phyloP scores from a whole-genome alignment of 2,888 invertebrate genomes.

The Myopa testacea region DNA sequence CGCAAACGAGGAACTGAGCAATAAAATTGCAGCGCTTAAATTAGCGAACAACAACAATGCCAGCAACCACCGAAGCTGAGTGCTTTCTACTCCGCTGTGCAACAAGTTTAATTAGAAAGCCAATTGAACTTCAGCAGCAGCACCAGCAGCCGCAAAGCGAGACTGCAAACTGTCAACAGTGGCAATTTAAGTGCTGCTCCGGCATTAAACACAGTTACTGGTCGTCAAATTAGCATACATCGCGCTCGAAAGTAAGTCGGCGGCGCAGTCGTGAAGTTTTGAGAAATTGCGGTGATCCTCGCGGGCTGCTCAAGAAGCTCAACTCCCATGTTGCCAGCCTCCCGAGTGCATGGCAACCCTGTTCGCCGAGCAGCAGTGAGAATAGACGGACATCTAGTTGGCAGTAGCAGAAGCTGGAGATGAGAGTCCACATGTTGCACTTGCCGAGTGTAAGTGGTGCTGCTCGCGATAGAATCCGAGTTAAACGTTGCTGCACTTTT shows the following conservation, averaged over 20 bases:
- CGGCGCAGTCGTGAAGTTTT: slow-evolving; percentile 23
- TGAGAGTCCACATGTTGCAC: background rate
- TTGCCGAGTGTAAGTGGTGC: background rate
- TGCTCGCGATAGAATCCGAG: slow-evolving; percentile 57
- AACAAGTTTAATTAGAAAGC: slow-evolving; percentile 44
- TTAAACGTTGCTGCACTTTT: slow-evolving; percentile 45
- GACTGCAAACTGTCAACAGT: slow-evolving; percentile 38
- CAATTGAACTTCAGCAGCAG: slow-evolving; percentile 3
- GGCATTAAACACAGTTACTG: slow-evolving; percentile 7
- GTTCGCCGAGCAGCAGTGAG: background rate
- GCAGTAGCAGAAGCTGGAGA: background rate
- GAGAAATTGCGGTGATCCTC: slow-evolving; percentile 38
- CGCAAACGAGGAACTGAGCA: background rate
- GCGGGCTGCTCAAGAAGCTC: slow-evolving; percentile 6
- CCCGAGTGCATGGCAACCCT: background rate
- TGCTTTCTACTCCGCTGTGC: slow-evolving; percentile 32
- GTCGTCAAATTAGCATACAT: slow-evolving; percentile 35
- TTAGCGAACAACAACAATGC: slow-evolving; percentile 4
- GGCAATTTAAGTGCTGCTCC: slow-evolving; percentile 11
- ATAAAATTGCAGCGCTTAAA: background rate
- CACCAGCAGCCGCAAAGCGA: background rate
- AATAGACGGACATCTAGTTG: background rate
- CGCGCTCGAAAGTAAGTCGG: background rate
- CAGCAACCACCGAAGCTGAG: background rate
- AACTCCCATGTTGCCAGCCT: background rate